These are phyloP conservation scores for Danaus chrysippus DNA, from an alignment of 2,888 invertebrate species.

Conservation along the genomic window DNA sequence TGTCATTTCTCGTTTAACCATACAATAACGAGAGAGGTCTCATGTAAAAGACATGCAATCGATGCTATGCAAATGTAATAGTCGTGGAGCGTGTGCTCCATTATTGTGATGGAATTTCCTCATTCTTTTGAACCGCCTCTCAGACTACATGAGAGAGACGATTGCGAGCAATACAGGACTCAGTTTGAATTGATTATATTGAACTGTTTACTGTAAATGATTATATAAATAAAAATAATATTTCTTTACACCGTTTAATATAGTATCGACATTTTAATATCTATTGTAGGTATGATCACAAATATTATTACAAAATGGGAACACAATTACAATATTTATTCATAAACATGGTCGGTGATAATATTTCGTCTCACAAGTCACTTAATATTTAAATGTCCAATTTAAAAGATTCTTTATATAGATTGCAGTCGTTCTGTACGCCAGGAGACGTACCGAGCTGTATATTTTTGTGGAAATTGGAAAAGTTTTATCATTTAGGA, in stretches of 20 bases:
- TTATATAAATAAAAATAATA: too few species aligned
- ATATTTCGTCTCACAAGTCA: neutral
- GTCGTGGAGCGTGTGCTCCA: constrained; percentile 27
- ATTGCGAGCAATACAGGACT: too few species aligned
- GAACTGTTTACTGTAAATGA: too few species aligned
- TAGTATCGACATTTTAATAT: too few species aligned
- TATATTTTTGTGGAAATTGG: constrained; percentile 41
- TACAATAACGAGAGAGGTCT: neutral
- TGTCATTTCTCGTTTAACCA: neutral
- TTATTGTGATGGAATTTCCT: constrained; percentile 27
- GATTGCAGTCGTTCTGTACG: constrained; percentile 17
- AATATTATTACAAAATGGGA: too few species aligned
- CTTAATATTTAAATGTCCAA: constrained; percentile 3
- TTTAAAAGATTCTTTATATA: constrained; percentile 4
- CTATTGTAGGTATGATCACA: too few species aligned
- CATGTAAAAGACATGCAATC: constrained; percentile 17
- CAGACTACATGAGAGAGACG: neutral
- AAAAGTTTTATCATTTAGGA: constrained; percentile 46
- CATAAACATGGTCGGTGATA: too few species aligned
- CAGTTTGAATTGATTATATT: too few species aligned
- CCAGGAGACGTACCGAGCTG: constrained; percentile 21
- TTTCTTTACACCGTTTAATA: too few species aligned
- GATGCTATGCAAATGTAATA: constrained; percentile 38
- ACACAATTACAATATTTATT: too few species aligned
- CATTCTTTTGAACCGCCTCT: constrained; percentile 13